Percentiles rank a stretch among this genome's conserved stretches.
These are phyloP conservation scores for Oscheius myriophilus DNA, from an alignment of 2,888 invertebrate genomes.

Conservation along the genomic window DNA sequence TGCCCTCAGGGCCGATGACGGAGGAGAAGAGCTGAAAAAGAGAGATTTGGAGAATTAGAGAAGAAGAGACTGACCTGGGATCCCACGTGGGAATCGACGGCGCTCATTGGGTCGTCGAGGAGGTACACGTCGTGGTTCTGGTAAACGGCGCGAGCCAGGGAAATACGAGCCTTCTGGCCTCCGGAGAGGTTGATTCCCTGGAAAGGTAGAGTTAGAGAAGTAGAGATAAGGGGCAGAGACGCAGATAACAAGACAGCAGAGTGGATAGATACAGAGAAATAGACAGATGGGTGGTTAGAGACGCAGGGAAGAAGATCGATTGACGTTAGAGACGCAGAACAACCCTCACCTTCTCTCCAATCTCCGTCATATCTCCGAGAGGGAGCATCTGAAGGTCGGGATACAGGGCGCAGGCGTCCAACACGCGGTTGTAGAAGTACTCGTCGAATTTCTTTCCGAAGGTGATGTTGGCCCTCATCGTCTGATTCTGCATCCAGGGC, in stretches of 20 bases:
- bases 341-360: conserved; percentile 65
- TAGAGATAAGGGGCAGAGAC: too few species aligned
- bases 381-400: conserved; percentile 63
- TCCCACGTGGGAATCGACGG: conserved; percentile 95
- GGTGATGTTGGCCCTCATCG: conserved; percentile 89
- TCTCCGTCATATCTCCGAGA: conserved; percentile 66
- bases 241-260: too few species aligned
- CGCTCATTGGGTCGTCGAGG: conserved; percentile 92
- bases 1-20: conserved; percentile 69
- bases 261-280: too few species aligned
- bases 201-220: conserved; percentile 9
- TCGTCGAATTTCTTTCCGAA: conserved; percentile 75
- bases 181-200: conserved; percentile 69
- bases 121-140: conserved; percentile 88
- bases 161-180: conserved; percentile 78
- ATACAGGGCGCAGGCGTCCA: conserved; percentile 65
- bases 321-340: neutral
- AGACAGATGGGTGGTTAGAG: too few species aligned
- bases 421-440: conserved; percentile 66
- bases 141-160: conserved; percentile 90
- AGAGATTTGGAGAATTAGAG: neutral
- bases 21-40: conserved; percentile 55
- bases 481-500: conserved; percentile 98
- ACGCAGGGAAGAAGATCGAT: too few species aligned
- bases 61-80: conserved; percentile 81